phyloP scores from a whole-genome alignment of 2,113 vertebrate species.

The Oophaga pumilio region DNA sequence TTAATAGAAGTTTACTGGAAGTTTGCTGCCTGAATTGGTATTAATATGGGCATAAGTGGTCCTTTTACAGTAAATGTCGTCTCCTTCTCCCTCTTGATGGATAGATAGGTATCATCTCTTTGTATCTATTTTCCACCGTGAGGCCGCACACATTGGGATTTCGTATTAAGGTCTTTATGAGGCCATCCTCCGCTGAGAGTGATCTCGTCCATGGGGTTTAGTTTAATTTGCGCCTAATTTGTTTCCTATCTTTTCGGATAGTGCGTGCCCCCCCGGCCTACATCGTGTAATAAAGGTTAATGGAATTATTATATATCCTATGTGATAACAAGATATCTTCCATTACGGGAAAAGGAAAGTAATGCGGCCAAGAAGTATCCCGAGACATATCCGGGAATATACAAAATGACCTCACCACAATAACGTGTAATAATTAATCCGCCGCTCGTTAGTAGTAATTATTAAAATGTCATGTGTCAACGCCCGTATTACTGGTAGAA shows the following conservation, averaged over 20 bases:
- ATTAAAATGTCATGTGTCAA: neutral
- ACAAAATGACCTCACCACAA: neutral
- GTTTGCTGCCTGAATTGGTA: conserved; percentile 52
- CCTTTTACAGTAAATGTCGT: conserved; percentile 54
- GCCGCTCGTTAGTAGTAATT: neutral
- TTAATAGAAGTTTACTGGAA: conserved; percentile 58
- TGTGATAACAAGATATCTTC: conserved; percentile 43
- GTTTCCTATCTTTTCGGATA: conserved; percentile 10
- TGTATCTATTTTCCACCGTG: conserved; percentile 49
- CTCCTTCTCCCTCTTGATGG: conserved; percentile 34
- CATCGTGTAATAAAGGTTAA: conserved; percentile 45
- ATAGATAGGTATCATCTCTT: conserved; percentile 54
- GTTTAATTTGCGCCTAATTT: conserved; percentile 45
- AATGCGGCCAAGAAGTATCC: conserved; percentile 13
- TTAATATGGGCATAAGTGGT: conserved; percentile 54
- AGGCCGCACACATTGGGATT: conserved; percentile 34
- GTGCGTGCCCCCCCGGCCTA: conserved; percentile 10
- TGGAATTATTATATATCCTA: conserved; percentile 36
- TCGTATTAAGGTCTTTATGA: conserved; percentile 37
- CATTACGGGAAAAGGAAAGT: conserved; percentile 36
- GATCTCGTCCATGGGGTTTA: conserved; percentile 29
- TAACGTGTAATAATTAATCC: neutral
- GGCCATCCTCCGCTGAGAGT: conserved; percentile 9
- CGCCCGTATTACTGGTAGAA: neutral
- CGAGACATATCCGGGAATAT: neutral